Evolutionary conservation across 2,888 invertebrate species (phyloP), one percentile per base, ranked within the genome.

Genomic region (Orchesella flavescens): DNA sequence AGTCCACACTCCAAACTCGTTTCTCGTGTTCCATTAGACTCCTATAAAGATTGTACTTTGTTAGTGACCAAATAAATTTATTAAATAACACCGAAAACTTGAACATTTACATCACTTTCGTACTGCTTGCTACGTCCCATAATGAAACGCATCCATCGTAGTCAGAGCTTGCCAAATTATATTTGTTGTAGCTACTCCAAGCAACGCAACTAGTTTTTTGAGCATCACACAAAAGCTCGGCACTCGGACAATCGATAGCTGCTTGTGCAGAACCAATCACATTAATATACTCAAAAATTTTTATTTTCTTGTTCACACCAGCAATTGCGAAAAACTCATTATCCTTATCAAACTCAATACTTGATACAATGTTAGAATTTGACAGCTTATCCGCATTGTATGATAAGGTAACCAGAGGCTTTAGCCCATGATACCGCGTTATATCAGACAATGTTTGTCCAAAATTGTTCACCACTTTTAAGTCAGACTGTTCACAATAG

Each of bases 1-100:
- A n/a, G n/a, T n/a, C n/a, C 97, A 98, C 97, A 88, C 96, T 96
- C 97, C 98, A 98, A 90, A 96, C 96, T 63, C 97, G 92, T 90
- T 97, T 97, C 91, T 97, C 97, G 91, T 98, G 98, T 90, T 97
- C 97, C 90, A 95, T 93, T 89, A 93, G 94, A 7, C 93, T 93
- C 43, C 85, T 86, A 61, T 49, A 75, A 66, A n/a, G n/a, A n/a
- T n/a, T n/a, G n/a, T n/a, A n/a, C n/a, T n/a, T n/a, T n/a, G n/a
- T n/a, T n/a, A n/a, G n/a, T n/a, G n/a, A n/a, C n/a, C n/a, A n/a
- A n/a, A n/a, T n/a, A n/a, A n/a, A n/a, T n/a, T n/a, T n/a, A n/a
- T n/a, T n/a, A n/a, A n/a, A n/a, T n/a, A n/a, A n/a, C n/a, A n/a
- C n/a, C n/a, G n/a, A 77, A 17, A 68, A 55, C 3, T 49, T 43